A percentile compares a stretch with the other conserved stretches of the same genome.
These are phyloP conservation scores for Rotaria sp. DNA, from an alignment of 2,888 invertebrate species.

Conservation along the genomic window DNA sequence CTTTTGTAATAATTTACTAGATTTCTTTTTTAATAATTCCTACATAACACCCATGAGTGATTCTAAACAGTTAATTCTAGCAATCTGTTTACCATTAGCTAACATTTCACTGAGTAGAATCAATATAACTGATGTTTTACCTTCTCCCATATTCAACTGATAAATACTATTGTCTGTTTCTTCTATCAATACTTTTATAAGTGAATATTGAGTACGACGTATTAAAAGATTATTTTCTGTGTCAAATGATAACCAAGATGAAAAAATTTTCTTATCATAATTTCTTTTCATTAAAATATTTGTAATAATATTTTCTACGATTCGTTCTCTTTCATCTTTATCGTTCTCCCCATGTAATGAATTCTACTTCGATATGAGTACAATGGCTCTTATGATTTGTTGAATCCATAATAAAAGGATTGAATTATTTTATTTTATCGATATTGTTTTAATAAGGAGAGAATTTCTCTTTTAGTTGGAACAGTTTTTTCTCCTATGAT, in stretches of 20 bases:
- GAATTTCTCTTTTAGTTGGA: constrained; percentile 4
- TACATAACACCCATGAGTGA: neutral
- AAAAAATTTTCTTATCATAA: neutral
- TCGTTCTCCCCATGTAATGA: neutral
- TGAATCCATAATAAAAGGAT: neutral
- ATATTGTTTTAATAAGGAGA: too few species aligned
- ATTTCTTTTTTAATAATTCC: neutral
- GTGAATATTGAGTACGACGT: neutral
- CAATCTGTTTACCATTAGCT: neutral
- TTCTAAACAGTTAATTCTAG: neutral
- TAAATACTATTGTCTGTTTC: neutral
- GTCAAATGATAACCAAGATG: neutral
- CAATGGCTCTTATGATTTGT: neutral
- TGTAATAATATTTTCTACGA: neutral
- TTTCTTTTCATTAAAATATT: neutral
- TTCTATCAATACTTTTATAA: neutral
- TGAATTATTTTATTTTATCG: too few species aligned
- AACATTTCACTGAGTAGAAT: neutral
- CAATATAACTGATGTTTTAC: neutral
- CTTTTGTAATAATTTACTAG: neutral
- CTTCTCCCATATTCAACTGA: neutral
- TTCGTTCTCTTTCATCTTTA: neutral
- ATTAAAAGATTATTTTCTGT: constrained; percentile 8
- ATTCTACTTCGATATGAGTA: neutral
- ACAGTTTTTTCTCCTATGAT: neutral